These are phyloP conservation scores for Villa cingulata DNA, from an alignment of 2,888 invertebrate species.

Conservation along the genomic window DNA sequence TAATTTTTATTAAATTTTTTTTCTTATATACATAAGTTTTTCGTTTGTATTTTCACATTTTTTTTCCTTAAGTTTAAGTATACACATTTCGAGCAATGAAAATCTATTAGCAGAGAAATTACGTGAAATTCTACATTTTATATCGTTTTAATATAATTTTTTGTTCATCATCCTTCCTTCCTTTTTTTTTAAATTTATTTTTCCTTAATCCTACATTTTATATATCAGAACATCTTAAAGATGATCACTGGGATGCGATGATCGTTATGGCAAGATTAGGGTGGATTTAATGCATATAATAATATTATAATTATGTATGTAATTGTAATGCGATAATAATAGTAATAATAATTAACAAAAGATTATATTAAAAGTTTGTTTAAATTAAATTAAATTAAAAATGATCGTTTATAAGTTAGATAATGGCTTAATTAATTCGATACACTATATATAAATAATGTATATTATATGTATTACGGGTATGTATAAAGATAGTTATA, in stretches of 20 bases:
- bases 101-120: slow-evolving; percentile 31
- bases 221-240: background rate
- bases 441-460: too few species aligned
- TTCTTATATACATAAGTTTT: too few species aligned
- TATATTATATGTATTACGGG: too few species aligned
- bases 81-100: slow-evolving; percentile 22
- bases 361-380: background rate
- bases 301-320: too few species aligned
- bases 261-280: slow-evolving; percentile 14
- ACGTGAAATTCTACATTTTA: too few species aligned
- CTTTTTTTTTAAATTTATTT: too few species aligned
- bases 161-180: too few species aligned
- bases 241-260: slow-evolving; percentile 4
- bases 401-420: slow-evolving; percentile 9
- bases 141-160: background rate
- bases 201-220: background rate
- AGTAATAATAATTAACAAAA: background rate
- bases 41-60: too few species aligned
- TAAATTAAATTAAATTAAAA: background rate
- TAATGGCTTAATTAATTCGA: slow-evolving; percentile 6
- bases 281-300: slow-evolving; percentile 7
- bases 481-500: too few species aligned
- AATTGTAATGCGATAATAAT: too few species aligned
- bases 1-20: too few species aligned
- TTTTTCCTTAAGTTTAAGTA: background rate